Evolutionary conservation across 2,113 vertebrate genomes (phyloP), one percentile per base, ranked within the genome.

Genomic region (Lagopus leucura): DNA sequence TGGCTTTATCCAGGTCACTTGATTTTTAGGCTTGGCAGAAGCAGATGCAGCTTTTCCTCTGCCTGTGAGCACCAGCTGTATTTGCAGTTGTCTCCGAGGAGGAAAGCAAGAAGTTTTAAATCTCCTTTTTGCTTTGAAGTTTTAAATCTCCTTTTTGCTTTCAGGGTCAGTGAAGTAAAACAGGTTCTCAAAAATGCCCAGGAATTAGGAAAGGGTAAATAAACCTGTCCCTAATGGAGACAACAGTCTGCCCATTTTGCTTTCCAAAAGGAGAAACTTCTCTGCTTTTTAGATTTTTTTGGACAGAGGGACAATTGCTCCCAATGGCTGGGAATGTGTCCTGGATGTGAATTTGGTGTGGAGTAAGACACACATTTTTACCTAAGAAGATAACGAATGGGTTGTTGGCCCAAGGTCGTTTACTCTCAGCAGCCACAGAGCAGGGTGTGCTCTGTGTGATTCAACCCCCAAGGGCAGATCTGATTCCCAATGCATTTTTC

Each of bases 1-100:
- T 21, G 0, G 2, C 8, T 93, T 85, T 89, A 78, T 85, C 78
- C 90, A 88, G 94, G 79, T 76, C 92, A 82, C 55, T 72, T 75
- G 54, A 6, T 75, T 42, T 36, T 28, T 61, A 72, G 80, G 78
- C 38, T 58, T 87, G 70, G 22, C n/a, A 45, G 48, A 60, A 85
- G 7, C 87, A 66, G 13, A 47, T 1, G 0, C 82, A 72, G 82
- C 38, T 64, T 34, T 18, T 45, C 52, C 54, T 76, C 40, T 72
- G 70, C 82, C 89, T 0, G 0, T 48, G 22, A 13, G 92, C 66
- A 0, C 36, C 77, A 73, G 40, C 50, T 11, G 20, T 1, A 1
- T 48, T 25, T 36, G 47, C 54, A 38, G 34, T 25, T 4, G 0
- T n/a, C 67, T 67, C 48, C 60, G 36, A 12, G 20, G 34, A 85